phyloP scores from a whole-genome alignment of 2,113 vertebrate species.

The Protobothrops flavoviridis region DNA sequence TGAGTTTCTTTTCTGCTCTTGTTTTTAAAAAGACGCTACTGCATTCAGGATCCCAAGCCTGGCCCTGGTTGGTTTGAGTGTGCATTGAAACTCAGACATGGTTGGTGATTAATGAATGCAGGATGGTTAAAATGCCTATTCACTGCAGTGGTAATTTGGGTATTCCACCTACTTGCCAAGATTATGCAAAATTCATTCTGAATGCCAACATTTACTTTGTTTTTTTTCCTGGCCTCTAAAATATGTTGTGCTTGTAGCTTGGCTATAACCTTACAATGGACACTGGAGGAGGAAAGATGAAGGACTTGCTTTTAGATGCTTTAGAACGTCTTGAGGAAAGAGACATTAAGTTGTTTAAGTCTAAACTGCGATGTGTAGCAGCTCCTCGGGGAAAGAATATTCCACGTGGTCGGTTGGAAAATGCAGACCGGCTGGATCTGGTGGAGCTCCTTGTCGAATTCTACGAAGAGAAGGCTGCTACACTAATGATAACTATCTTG shows the following conservation, averaged over 20 bases:
- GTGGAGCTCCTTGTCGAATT: constrained; percentile 1
- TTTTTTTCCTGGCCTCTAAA: neutral
- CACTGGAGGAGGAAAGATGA: neutral
- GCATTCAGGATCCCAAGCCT: neutral
- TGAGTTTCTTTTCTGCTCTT: neutral
- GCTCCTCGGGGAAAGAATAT: constrained; percentile 6
- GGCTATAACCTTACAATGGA: neutral
- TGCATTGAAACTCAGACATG: neutral
- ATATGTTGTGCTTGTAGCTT: neutral
- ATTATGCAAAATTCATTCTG: neutral
- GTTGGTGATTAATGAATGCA: neutral
- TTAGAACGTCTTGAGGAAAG: constrained; percentile 12
- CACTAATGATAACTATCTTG: constrained; percentile 1
- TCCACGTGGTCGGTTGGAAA: constrained; percentile 18
- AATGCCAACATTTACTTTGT: neutral
- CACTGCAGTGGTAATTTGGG: neutral
- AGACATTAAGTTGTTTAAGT: neutral
- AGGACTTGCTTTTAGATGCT: neutral
- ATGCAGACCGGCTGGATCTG: neutral
- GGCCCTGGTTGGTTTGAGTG: neutral
- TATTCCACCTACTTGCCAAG: neutral
- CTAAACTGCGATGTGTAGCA: neutral
- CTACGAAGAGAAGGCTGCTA: constrained; percentile 9
- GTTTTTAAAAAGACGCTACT: neutral
- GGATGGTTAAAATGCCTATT: neutral